Conservation (phyloP, 2,797 vertebrate species). For the Odontamblyopus rebecca region DNA sequence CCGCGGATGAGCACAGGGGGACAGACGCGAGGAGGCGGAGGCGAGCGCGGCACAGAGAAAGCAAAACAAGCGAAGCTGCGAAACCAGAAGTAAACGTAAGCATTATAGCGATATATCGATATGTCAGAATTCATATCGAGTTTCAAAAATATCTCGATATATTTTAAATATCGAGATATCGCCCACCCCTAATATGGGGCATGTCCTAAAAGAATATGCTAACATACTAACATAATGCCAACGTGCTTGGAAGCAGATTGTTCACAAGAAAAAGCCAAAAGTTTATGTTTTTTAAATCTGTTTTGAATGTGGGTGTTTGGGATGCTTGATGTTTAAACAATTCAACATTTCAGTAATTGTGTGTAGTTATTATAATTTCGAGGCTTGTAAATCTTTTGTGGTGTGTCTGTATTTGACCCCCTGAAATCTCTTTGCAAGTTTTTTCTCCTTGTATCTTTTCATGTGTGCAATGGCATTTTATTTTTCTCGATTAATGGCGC, state of each 20-base stretch:
- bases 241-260: background rate
- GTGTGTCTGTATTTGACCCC: conserved; percentile 5
- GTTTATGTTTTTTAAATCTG: background rate
- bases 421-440: conserved; percentile 25
- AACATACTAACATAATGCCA: no score
- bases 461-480: conserved; percentile 48
- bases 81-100: no score
- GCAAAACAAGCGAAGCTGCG: no score
- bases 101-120: no score
- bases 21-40: no score
- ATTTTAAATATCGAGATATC: no score
- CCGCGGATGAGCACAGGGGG: no score
- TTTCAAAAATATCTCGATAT: no score
- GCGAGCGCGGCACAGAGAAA: no score
- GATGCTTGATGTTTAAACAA: conserved; percentile 1
- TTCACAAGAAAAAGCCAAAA: background rate
- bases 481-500: conserved; percentile 74
- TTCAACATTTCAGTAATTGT: background rate
- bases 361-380: background rate
- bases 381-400: background rate
- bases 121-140: no score
- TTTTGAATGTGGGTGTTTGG: background rate
- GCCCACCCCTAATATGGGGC: no score
- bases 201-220: no score
- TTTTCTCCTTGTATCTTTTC: conserved; percentile 34